Conservation (phyloP, 2,888 invertebrate genomes). For the Oligia fasciuncula region DNA sequence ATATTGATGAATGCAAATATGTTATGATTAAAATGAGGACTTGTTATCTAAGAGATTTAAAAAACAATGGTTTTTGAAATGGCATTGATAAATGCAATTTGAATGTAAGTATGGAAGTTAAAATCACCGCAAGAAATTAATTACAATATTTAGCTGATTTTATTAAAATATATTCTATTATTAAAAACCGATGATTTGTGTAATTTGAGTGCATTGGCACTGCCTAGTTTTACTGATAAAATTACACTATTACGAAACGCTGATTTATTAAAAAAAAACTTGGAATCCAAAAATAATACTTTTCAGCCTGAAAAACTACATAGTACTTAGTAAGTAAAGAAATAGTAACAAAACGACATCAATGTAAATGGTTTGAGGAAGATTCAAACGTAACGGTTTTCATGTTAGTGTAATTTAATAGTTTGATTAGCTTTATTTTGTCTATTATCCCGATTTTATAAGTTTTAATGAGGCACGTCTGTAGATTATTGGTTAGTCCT, state of each 20-base stretch:
- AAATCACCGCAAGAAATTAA: neutral
- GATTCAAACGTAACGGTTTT: conserved; percentile 27
- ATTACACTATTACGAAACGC: neutral
- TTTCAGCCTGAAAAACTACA: neutral
- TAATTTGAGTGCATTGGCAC: neutral
- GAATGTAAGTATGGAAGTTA: neutral
- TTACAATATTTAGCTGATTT: neutral
- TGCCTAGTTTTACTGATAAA: neutral
- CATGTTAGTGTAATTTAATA: too few species aligned
- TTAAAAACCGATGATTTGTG: neutral
- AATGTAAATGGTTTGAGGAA: too few species aligned
- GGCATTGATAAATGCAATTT: neutral
- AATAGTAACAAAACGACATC: too few species aligned
- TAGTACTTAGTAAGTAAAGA: neutral
- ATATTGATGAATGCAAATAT: neutral
- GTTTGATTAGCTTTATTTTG: neutral
- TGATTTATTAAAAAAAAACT: neutral
- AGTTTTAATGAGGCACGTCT: neutral
- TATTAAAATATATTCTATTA: neutral
- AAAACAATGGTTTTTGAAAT: too few species aligned
- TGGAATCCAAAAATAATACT: neutral
- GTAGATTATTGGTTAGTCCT: neutral
- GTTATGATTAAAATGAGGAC: too few species aligned
- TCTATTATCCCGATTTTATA: neutral
- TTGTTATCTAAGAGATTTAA: too few species aligned